Conservation (phyloP, 2,113 vertebrate genomes). For the Hyla sarda region DNA sequence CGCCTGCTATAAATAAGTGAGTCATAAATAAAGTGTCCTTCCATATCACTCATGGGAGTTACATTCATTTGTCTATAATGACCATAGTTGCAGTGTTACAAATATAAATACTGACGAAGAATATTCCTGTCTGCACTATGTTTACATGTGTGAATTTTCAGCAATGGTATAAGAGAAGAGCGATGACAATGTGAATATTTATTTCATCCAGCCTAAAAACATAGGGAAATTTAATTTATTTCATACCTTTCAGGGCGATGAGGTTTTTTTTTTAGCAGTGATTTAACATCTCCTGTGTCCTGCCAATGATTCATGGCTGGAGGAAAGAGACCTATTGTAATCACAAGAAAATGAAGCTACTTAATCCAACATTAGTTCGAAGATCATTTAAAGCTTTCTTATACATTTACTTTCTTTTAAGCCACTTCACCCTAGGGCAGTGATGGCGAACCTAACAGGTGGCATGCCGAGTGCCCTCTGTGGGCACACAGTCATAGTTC, state of each 20-base stretch:
- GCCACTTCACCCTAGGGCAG: too few species aligned
- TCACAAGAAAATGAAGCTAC: neutral
- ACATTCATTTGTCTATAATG: neutral
- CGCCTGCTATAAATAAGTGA: slow-evolving; percentile 4
- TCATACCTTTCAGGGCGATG: neutral
- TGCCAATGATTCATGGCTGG: neutral
- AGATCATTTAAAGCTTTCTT: neutral
- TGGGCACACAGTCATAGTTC: too few species aligned
- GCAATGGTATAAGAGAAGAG: neutral
- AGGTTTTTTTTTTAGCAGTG: neutral
- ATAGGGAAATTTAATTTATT: neutral
- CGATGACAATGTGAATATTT: neutral
- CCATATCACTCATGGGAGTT: neutral
- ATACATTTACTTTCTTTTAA: too few species aligned
- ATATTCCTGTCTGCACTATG: neutral
- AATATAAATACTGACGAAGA: neutral
- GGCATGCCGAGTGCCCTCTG: too few species aligned
- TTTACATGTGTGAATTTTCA: neutral
- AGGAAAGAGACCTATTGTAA: neutral
- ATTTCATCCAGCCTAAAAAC: neutral
- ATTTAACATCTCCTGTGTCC: neutral
- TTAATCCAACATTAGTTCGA: neutral
- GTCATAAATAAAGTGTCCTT: slow-evolving; percentile 2
- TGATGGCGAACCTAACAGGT: too few species aligned
- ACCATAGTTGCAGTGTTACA: neutral